Evolutionary conservation across 2,113 vertebrate genomes (phyloP).

Genomic region (Myotis davidii): DNA sequence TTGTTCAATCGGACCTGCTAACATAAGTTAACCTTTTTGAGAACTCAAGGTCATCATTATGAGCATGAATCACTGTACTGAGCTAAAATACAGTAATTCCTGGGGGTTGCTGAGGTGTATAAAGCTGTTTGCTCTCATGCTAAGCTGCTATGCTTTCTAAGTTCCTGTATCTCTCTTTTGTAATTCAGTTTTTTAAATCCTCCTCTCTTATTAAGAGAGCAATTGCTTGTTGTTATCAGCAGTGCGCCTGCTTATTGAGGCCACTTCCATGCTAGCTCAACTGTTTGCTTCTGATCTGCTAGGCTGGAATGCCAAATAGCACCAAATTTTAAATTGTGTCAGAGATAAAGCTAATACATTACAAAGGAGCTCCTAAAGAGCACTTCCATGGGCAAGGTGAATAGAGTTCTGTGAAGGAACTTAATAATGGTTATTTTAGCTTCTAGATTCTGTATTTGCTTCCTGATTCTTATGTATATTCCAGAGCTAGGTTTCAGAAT

Average conservation of each 20-base stretch:
- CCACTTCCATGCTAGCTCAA: neutral
- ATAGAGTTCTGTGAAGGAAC: neutral
- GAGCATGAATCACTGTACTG: neutral
- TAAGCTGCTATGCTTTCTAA: neutral
- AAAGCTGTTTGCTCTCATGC: neutral
- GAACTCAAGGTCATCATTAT: conserved; percentile 42
- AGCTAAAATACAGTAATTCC: neutral
- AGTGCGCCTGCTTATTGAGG: neutral
- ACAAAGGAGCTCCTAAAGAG: neutral
- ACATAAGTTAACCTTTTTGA: conserved; percentile 4
- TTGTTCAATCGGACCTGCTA: neutral
- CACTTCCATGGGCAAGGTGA: neutral
- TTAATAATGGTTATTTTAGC: neutral
- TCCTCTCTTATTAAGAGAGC: conserved; percentile 22
- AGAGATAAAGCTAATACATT: neutral
- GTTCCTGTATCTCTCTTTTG: neutral
- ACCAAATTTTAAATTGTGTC: neutral
- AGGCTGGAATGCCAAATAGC: neutral
- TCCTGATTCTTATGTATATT: neutral
- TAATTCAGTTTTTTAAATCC: conserved; percentile 17
- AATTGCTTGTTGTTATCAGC: conserved; percentile 12
- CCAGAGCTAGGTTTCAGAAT: neutral
- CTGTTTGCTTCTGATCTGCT: conserved; percentile 14
- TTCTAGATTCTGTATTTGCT: neutral
- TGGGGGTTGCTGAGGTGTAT: neutral